phyloP scores from a whole-genome alignment of 2,888 invertebrate genomes.

The Macrosoma leucophasiata region DNA sequence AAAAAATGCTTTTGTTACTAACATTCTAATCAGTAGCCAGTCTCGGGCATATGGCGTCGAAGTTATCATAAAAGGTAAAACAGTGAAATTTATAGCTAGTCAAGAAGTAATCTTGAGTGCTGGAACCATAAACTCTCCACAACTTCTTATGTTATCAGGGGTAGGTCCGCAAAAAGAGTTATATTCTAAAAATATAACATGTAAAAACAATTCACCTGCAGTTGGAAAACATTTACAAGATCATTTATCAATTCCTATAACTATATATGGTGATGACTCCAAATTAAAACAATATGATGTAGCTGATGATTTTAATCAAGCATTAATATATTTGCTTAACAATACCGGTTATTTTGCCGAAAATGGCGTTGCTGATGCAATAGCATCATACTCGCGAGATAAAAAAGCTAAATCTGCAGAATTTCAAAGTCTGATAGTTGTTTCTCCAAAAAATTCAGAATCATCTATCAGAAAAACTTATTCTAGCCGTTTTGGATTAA shows the following conservation, averaged over 20 bases:
- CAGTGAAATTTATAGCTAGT: conserved; percentile 31
- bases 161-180: conserved; percentile 60
- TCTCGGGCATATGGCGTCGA: conserved; percentile 55
- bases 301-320: conserved; percentile 38
- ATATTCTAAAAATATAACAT: conserved; percentile 42
- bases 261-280: conserved; percentile 43
- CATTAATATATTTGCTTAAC: conserved; percentile 63
- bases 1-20: conserved; percentile 63
- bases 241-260: conserved; percentile 54
- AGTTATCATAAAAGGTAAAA: conserved; percentile 33
- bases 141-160: conserved; percentile 69
- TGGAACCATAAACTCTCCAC: conserved; percentile 65
- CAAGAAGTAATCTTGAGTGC: conserved; percentile 67
- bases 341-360: conserved; percentile 68
- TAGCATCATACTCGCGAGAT: conserved; percentile 36
- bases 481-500: conserved; percentile 22
- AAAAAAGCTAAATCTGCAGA: conserved; percentile 40
- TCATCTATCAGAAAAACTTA: neutral
- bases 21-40: conserved; percentile 59
- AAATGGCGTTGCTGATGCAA: conserved; percentile 71
- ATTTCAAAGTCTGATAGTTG: conserved; percentile 37
- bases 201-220: conserved; percentile 49
- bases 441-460: conserved; percentile 40
- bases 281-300: conserved; percentile 34
- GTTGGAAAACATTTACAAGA: conserved; percentile 74